Percentiles rank a stretch among this genome's conserved stretches.
Evolutionary conservation across 2,888 invertebrate genomes (phyloP).

Genomic region (Parasteatoda lunata): DNA sequence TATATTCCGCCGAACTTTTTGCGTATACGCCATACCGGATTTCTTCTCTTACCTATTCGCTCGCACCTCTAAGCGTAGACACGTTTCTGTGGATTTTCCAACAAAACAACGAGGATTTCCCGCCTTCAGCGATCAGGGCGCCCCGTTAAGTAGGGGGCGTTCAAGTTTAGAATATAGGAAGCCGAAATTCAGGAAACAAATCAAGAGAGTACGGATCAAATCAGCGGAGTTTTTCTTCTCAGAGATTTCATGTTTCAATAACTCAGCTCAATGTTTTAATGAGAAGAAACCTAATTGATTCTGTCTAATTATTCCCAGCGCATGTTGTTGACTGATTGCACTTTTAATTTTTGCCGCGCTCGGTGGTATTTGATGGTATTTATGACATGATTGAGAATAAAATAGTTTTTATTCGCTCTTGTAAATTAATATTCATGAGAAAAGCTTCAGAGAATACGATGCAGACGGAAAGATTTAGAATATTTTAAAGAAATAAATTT

Average conservation of each 20-base stretch:
- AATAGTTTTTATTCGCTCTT: no score
- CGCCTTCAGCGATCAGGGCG: conserved; percentile 38
- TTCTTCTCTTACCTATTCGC: conserved; percentile 11
- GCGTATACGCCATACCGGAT: background rate
- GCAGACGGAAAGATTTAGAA: no score
- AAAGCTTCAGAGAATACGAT: no score
- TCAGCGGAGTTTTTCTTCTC: background rate
- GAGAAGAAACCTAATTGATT: conserved; percentile 41
- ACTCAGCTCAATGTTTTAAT: conserved; percentile 20
- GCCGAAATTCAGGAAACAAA: conserved; percentile 23
- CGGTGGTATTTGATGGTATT: background rate
- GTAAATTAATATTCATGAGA: no score
- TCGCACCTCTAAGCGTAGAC: conserved; percentile 50
- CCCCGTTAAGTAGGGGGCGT: conserved; percentile 34
- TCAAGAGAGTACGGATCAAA: conserved; percentile 17
- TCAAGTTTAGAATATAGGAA: conserved; percentile 6
- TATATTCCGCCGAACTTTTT: conserved; percentile 42
- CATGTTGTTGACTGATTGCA: background rate
- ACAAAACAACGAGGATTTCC: conserved; percentile 42
- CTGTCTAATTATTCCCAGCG: conserved; percentile 26
- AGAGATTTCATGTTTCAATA: conserved; percentile 33
- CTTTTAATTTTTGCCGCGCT: background rate
- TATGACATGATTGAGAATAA: background rate
- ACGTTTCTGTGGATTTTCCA: conserved; percentile 30
- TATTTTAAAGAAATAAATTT: no score